Conservation (phyloP, 2,797 vertebrate genomes). For the Distichodus sexfasciatus region DNA sequence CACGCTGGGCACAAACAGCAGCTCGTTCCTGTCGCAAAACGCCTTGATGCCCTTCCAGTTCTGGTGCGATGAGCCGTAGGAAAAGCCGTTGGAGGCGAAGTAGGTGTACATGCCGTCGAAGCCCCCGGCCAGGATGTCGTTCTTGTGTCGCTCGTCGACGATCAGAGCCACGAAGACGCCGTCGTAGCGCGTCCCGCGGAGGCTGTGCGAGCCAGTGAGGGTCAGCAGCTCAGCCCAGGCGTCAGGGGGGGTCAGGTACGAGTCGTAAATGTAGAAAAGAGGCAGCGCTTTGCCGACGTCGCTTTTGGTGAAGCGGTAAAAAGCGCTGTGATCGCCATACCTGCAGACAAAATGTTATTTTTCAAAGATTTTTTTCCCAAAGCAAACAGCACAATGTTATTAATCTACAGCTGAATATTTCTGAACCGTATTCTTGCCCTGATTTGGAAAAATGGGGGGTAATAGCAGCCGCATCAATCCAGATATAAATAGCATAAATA, state of each 20-base stretch:
- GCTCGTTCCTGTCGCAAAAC: conserved; percentile 83
- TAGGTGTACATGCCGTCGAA: conserved; percentile 90
- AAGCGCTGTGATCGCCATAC: conserved; percentile 83
- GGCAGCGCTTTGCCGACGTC: conserved; percentile 79
- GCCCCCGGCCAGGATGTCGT: conserved; percentile 79
- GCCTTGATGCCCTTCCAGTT: conserved; percentile 85
- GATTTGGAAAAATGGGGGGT: no score
- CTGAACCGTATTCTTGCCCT: not conserved
- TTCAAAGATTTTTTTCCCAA: not conserved
- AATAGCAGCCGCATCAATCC: no score
- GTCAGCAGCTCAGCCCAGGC: conserved; percentile 84
- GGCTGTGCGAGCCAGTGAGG: conserved; percentile 73
- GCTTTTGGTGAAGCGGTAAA: conserved; percentile 82
- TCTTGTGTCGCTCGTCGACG: conserved; percentile 84
- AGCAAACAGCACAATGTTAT: not conserved
- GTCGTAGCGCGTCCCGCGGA: conserved; percentile 81
- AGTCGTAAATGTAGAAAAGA: conserved; percentile 88
- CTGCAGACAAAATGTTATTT: conserved; percentile 56
- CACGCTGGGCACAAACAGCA: conserved; percentile 85
- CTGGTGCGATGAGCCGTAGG: conserved; percentile 86
- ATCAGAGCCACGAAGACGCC: conserved; percentile 80
- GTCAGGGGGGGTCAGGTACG: conserved; percentile 81
- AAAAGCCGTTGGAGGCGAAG: conserved; percentile 89
- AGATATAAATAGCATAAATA: no score
- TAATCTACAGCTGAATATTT: not conserved